Conservation (phyloP, 2,797 vertebrate genomes). For the Hoplostethus atlanticus region DNA sequence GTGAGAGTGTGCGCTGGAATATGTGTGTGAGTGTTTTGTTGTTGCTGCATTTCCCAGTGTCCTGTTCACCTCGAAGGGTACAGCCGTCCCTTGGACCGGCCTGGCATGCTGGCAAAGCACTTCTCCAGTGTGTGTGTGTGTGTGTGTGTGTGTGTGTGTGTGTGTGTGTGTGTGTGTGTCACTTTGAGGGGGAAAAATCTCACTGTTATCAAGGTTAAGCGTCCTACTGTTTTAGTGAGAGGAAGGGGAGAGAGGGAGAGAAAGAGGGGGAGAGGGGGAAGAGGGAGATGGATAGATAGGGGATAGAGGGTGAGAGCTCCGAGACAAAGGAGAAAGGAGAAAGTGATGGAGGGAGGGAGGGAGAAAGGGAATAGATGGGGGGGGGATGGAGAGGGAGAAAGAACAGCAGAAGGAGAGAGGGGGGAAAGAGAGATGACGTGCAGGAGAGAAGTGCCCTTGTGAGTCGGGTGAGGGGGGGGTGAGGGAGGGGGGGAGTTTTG, state of each 20-base stretch:
- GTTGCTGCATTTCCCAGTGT: slow-evolving; percentile 84
- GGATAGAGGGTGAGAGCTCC: slow-evolving; percentile 78
- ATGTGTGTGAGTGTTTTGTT: slow-evolving; percentile 75
- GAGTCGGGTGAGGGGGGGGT: slow-evolving; percentile 40
- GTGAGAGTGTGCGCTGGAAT: slow-evolving; percentile 41
- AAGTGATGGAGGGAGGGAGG: slow-evolving; percentile 70
- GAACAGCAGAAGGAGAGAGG: slow-evolving; percentile 60
- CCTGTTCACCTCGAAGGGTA: slow-evolving; percentile 85
- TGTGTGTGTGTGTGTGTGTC: slow-evolving; percentile 61
- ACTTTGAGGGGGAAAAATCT: slow-evolving; percentile 77
- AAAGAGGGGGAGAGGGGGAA: slow-evolving; percentile 67
- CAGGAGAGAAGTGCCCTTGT: slow-evolving; percentile 13
- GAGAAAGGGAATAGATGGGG: slow-evolving; percentile 51
- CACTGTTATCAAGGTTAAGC: slow-evolving; percentile 85
- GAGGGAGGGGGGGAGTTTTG: slow-evolving; percentile 73
- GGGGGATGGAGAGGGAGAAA: slow-evolving; percentile 69
- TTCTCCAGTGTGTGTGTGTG: slow-evolving; percentile 73
- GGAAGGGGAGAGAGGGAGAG: slow-evolving; percentile 69
- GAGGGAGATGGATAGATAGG: slow-evolving; percentile 83
- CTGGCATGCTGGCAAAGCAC: slow-evolving; percentile 83
- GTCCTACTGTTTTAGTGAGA: slow-evolving; percentile 81
- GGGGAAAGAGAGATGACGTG: slow-evolving; percentile 22
- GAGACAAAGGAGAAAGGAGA: slow-evolving; percentile 78
- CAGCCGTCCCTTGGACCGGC: slow-evolving; percentile 81
- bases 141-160: slow-evolving; percentile 52